Base-by-base conservation (phyloP, 2,113 vertebrate species). In the Passer domesticus region DNA sequence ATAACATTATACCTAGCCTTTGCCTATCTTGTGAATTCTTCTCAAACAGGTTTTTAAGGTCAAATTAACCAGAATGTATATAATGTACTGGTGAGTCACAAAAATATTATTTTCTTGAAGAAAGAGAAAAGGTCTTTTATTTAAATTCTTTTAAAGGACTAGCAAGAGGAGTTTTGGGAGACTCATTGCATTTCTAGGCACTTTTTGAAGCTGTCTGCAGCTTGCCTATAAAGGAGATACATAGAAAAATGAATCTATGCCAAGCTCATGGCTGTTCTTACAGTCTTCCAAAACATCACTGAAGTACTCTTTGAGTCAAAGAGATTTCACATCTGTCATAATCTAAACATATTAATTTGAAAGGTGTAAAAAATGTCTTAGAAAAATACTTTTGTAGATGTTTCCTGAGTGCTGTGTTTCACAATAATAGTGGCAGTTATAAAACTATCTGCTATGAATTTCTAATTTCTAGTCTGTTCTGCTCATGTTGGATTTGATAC, bases 241-340 rank as follows among this genome's bases (percentile, higher is more conserved):
- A 58, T 15, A 58, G 23, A 53, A 87, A 89, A 83, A 66, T 11
- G n/a, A 79, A 89, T 87, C 87, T 69, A 46, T 64, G 37, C 33
- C 30, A 56, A 13, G 27, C 10, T 81, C 13, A 28, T 83, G n/a
- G 22, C 19, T 87, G 49, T 83, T 93, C 53, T 69, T 76, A 68
- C 8, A 68, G 39, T 41, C 18, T 80, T 88, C 31, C 72, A 13
- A 13, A 83, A 63, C 44, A 4, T 58, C 82, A 69, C 37, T 66
- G 70, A 56, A 87, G 69, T 56, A n/a, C 13, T 76, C 74, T 94
- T 91, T 73, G 67, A 91, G 87, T 95, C 90, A 93, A 91, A 92
- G 50, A 90, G 59, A 90, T 91, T 96, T 96, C 75, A 83, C 75
- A 83, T 85, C 67, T 93, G 63, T 95, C 85, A 86, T 39, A 76